Conservation (phyloP, 2,113 vertebrate genomes). For the Myrmecobius fasciatus region DNA sequence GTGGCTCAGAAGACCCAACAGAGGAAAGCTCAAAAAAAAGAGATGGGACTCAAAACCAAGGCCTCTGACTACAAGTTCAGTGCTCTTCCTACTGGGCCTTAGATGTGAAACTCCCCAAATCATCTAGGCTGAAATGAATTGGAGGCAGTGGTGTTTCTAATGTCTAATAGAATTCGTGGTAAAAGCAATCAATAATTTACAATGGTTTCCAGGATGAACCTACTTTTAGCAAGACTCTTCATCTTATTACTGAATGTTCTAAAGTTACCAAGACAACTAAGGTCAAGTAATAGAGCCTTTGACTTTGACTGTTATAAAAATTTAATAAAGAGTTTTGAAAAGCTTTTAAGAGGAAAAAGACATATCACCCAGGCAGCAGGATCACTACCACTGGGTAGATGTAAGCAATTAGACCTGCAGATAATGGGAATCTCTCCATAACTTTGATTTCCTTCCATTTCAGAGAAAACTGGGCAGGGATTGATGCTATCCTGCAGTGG, state of each 20-base stretch:
- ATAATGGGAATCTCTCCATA: not conserved
- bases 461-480: not conserved
- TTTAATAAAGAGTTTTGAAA: constrained; percentile 75
- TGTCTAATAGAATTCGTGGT: constrained; percentile 27
- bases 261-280: constrained; percentile 78
- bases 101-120: constrained; percentile 9
- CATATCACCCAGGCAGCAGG: constrained; percentile 3
- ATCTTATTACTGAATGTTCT: constrained; percentile 72
- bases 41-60: not conserved
- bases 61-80: not conserved
- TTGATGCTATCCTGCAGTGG: not conserved
- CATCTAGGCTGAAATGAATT: constrained; percentile 11
- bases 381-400: constrained; percentile 6
- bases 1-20: not conserved
- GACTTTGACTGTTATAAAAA: constrained; percentile 70
- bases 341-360: constrained; percentile 65
- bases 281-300: constrained; percentile 68
- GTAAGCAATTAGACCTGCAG: not conserved
- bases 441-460: not conserved
- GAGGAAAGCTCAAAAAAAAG: not conserved
- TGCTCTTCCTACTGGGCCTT: not conserved
- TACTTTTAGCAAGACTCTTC: constrained; percentile 43
- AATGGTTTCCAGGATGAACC: constrained; percentile 11
- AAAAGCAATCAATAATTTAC: not conserved
- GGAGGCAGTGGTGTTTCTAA: not conserved